These are phyloP conservation scores for Cyclopterus lumpus DNA, from an alignment of 2,797 vertebrate species.

Conservation along the genomic window DNA sequence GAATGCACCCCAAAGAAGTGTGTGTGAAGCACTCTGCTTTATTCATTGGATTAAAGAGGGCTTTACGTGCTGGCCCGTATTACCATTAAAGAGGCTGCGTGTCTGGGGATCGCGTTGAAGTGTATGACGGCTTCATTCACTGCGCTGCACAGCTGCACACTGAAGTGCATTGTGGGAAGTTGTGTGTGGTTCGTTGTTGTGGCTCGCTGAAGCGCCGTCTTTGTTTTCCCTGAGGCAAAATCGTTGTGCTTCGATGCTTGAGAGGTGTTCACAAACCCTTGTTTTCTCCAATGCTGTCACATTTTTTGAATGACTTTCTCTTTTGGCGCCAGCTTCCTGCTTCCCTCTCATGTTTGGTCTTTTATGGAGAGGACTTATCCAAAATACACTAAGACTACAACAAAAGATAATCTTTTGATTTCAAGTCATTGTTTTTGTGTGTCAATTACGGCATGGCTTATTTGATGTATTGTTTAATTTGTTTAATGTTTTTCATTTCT, in stretches of 20 bases:
- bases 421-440: background rate
- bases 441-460: background rate
- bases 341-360: background rate
- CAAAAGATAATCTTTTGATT: background rate
- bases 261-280: conserved; percentile 17
- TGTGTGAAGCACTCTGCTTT: conserved; percentile 43
- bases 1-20: conserved; percentile 48
- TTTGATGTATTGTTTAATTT: background rate
- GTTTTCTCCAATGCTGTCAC: background rate
- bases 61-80: conserved; percentile 45
- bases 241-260: background rate
- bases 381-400: background rate
- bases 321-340: background rate
- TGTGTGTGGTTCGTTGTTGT: conserved; percentile 2
- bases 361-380: background rate
- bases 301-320: background rate
- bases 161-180: conserved; percentile 18
- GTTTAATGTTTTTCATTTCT: background rate
- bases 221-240: conserved; percentile 6
- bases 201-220: conserved; percentile 12
- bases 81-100: conserved; percentile 54
- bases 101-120: conserved; percentile 53
- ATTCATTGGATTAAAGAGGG: conserved; percentile 58
- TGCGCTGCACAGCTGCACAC: background rate
- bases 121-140: conserved; percentile 32